A percentile compares a stretch with the other conserved stretches of the same genome.
phyloP scores from a whole-genome alignment of 1,140 invertebrate genomes.

The Ceratina calcarata region DNA sequence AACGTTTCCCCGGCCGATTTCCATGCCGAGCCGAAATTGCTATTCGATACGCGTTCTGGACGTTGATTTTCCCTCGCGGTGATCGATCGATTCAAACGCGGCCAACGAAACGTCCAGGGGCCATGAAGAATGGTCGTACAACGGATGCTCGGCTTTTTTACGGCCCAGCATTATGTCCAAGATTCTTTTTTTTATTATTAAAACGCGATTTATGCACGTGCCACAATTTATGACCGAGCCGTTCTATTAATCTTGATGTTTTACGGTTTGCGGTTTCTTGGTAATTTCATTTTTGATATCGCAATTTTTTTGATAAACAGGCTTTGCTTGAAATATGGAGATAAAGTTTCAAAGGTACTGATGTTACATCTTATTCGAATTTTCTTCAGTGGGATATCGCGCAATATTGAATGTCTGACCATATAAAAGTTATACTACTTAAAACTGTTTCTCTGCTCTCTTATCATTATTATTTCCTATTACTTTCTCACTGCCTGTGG shows the following conservation, averaged over 20 bases:
- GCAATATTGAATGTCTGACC: background rate
- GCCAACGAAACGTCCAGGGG: background rate
- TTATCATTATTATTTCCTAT: too few species aligned
- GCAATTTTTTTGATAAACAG: background rate
- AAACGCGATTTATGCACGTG: background rate
- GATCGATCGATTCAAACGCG: conserved; percentile 9
- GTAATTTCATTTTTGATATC: background rate
- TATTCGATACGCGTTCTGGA: background rate
- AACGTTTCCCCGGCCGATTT: background rate
- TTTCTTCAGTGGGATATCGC: too few species aligned
- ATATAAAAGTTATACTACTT: background rate
- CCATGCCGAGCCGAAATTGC: background rate
- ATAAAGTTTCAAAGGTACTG: too few species aligned
- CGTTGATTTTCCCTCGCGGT: conserved; percentile 2
- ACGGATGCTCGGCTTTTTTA: conserved; percentile 1
- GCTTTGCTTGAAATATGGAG: background rate
- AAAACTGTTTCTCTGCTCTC: background rate
- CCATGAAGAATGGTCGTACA: conserved; percentile 1
- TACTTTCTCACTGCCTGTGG: too few species aligned
- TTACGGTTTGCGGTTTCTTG: background rate
- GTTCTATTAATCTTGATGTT: background rate
- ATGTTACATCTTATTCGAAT: too few species aligned
- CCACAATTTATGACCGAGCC: background rate
- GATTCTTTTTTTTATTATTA: background rate
- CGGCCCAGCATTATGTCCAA: background rate